These are phyloP conservation scores for Corydoras maculifer DNA, from an alignment of 2,113 vertebrate species.

Conservation along the genomic window DNA sequence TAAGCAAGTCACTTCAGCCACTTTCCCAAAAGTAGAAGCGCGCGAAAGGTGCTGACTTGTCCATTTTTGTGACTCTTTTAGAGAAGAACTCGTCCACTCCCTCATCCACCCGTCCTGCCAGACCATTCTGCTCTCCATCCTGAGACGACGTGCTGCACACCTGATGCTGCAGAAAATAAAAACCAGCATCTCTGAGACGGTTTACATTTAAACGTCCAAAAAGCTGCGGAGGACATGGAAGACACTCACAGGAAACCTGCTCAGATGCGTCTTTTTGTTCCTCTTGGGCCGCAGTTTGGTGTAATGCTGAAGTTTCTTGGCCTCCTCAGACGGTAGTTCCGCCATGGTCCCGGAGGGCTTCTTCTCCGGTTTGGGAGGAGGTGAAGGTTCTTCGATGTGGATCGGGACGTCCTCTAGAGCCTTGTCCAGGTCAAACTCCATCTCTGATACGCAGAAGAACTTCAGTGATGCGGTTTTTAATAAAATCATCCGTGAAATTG, in stretches of 20 bases:
- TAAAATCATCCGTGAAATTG: no score
- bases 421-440: slow-evolving; percentile 97
- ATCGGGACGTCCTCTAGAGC: slow-evolving; percentile 85
- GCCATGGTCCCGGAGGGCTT: slow-evolving; percentile 70
- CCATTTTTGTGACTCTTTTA: slow-evolving; percentile 89
- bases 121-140: slow-evolving; percentile 91
- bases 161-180: slow-evolving; percentile 55
- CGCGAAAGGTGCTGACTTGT: slow-evolving; percentile 58
- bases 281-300: slow-evolving; percentile 89
- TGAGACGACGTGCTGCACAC: slow-evolving; percentile 66
- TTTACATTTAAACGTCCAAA: background rate
- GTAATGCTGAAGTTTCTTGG: slow-evolving; percentile 89
- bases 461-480: background rate
- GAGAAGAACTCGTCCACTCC: slow-evolving; percentile 97
- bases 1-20: background rate
- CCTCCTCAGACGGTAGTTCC: slow-evolving; percentile 89
- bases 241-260: slow-evolving; percentile 80
- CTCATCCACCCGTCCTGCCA: slow-evolving; percentile 93
- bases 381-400: slow-evolving; percentile 71
- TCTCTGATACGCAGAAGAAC: slow-evolving; percentile 65
- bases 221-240: background rate
- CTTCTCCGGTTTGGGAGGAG: slow-evolving; percentile 66
- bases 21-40: background rate
- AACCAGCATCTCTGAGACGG: no score
- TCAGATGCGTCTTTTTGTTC: slow-evolving; percentile 85